These are phyloP conservation scores for Tribolium freemani DNA, from an alignment of 2,888 invertebrate species.

Conservation along the genomic window DNA sequence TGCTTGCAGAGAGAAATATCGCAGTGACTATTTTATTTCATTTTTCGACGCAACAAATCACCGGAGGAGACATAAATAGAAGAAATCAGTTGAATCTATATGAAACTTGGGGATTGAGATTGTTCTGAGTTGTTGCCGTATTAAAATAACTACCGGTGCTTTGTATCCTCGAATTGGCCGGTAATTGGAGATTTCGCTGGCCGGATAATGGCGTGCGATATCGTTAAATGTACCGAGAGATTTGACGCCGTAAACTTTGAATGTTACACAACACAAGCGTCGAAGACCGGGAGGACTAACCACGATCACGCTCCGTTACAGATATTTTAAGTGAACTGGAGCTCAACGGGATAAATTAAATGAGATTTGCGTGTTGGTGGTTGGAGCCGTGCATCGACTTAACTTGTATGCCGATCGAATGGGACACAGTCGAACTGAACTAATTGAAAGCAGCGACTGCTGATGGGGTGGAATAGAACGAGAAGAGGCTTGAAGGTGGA, in stretches of 20 bases:
- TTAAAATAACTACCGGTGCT: conserved; percentile 13
- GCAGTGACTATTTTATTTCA: conserved; percentile 13
- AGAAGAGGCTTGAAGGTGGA: background rate
- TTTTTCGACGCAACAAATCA: conserved; percentile 32
- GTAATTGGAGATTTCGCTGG: conserved; percentile 33
- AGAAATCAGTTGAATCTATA: conserved; percentile 22
- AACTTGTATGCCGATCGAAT: conserved; percentile 29
- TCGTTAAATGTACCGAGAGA: conserved; percentile 35
- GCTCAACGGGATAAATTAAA: conserved; percentile 29
- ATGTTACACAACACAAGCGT: conserved; percentile 18
- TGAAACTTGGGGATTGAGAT: background rate
- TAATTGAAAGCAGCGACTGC: conserved; percentile 30
- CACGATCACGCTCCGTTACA: conserved; percentile 24
- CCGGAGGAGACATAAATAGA: conserved; percentile 18
- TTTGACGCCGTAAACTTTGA: conserved; percentile 9
- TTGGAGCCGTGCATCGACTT: conserved; percentile 22
- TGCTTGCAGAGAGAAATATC: conserved; percentile 23
- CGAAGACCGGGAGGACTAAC: conserved; percentile 5
- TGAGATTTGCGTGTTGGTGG: conserved; percentile 31
- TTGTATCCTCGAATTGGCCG: conserved; percentile 25
- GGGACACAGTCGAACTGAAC: conserved; percentile 22
- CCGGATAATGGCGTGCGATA: conserved; percentile 31
- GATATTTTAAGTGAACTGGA: conserved; percentile 34
- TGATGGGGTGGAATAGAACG: conserved; percentile 14
- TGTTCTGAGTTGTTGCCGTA: conserved; percentile 10